A percentile compares a stretch with the other conserved stretches of the same genome.
Conservation (phyloP, 2,797 vertebrate genomes). For the Knipowitschia caucasica region DNA sequence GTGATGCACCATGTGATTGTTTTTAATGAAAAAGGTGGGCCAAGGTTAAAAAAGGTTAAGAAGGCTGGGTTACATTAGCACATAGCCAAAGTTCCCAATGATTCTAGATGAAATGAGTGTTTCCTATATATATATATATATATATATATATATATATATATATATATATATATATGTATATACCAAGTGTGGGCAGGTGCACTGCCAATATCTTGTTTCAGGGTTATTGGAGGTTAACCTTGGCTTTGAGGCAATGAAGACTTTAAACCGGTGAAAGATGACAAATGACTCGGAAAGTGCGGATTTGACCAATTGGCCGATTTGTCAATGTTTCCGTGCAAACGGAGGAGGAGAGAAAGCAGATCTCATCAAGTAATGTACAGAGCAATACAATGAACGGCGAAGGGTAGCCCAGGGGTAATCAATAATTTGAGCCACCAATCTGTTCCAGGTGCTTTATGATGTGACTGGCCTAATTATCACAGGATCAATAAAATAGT, state of each 20-base stretch:
- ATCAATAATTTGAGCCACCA: conserved; percentile 79
- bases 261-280: conserved; percentile 43
- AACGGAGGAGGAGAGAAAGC: conserved; percentile 44
- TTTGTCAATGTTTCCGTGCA: conserved; percentile 51
- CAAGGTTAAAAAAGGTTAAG: too few relatives aligned
- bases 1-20: too few relatives aligned
- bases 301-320: conserved; percentile 44
- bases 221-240: conserved; percentile 36
- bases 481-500: conserved; percentile 76
- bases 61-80: too few relatives aligned
- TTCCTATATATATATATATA: too few relatives aligned
- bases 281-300: conserved; percentile 56
- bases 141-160: too few relatives aligned
- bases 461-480: conserved; percentile 82
- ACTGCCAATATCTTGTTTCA: background rate
- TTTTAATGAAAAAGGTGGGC: too few relatives aligned
- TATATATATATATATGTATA: too few relatives aligned
- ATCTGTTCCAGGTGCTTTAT: conserved; percentile 81
- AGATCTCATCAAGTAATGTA: conserved; percentile 73
- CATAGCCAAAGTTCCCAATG: conserved; percentile 69
- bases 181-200: conserved; percentile 10
- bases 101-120: conserved; percentile 44
- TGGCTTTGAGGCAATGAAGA: conserved; percentile 21
- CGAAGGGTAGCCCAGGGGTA: conserved; percentile 67
- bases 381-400: conserved; percentile 70